Percentiles rank a stretch among this genome's conserved stretches.
These are phyloP conservation scores for Talpa occidentalis DNA, from an alignment of 2,113 vertebrate genomes.

Conservation along the genomic window DNA sequence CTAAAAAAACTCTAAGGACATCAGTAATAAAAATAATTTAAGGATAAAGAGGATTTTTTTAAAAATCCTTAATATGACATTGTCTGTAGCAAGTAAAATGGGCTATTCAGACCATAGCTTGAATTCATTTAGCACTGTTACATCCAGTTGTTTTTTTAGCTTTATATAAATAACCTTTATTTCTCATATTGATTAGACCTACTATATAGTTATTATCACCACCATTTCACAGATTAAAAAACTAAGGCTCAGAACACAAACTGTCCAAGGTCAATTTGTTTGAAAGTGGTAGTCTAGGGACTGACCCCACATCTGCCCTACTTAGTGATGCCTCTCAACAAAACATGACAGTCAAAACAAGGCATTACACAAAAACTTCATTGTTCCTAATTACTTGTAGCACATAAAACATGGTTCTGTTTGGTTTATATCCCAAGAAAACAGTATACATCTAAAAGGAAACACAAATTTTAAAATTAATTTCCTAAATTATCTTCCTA, in stretches of 20 bases:
- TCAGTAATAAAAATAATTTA: conserved; percentile 50
- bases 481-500: conserved; percentile 13
- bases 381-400: not conserved
- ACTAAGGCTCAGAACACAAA: conserved; percentile 45
- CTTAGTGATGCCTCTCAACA: not conserved
- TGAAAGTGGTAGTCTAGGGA: not conserved
- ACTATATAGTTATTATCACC: not conserved
- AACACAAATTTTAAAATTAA: conserved; percentile 29
- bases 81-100: not conserved
- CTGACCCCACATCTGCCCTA: not conserved
- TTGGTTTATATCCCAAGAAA: not conserved
- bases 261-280: not conserved
- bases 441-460: not conserved
- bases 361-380: not conserved
- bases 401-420: not conserved
- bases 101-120: not conserved
- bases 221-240: conserved; percentile 17
- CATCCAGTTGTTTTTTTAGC: not conserved
- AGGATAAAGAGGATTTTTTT: not conserved
- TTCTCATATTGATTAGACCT: not conserved
- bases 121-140: conserved; percentile 25
- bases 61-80: not conserved
- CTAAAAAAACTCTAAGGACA: conserved; percentile 18
- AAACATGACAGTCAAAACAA: conserved; percentile 29
- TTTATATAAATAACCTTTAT: not conserved